A percentile compares a stretch with the other conserved stretches of the same genome.
Conservation (phyloP, 2,113 vertebrate species). For the Nasalis larvatus region DNA sequence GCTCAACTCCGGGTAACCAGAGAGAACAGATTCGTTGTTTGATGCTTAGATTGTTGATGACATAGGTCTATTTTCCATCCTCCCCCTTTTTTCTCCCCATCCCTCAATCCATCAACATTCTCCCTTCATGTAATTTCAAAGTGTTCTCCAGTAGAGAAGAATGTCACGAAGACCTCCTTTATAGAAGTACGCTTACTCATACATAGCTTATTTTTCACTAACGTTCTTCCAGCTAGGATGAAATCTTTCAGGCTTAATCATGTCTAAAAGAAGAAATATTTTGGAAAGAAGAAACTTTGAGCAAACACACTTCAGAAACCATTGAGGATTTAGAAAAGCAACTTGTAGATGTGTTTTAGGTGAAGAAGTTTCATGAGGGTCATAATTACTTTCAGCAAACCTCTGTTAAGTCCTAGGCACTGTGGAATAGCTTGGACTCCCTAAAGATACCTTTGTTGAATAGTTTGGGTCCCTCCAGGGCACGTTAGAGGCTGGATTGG, state of each 20-base stretch:
- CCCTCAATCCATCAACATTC: background rate
- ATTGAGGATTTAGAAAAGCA: background rate
- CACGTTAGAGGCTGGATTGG: background rate
- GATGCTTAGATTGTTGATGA: background rate
- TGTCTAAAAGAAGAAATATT: constrained; percentile 2
- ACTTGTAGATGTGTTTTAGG: background rate
- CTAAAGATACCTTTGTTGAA: background rate
- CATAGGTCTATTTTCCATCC: fast-evolving
- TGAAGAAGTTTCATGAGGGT: background rate
- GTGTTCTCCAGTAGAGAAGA: background rate
- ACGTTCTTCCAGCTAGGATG: background rate
- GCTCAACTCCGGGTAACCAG: background rate
- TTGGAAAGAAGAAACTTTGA: background rate
- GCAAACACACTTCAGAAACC: background rate
- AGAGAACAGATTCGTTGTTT: background rate
- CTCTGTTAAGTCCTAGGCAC: background rate
- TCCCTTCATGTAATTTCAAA: background rate
- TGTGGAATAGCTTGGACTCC: background rate
- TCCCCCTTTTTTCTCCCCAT: fast-evolving
- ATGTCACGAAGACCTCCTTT: background rate
- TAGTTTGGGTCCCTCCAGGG: background rate
- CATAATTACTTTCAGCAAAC: background rate
- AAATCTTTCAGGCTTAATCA: constrained; percentile 28
- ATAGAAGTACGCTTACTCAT: background rate
- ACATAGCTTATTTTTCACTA: background rate